phyloP scores from a whole-genome alignment of 1,140 invertebrate genomes.

The Brachionus rubens region DNA sequence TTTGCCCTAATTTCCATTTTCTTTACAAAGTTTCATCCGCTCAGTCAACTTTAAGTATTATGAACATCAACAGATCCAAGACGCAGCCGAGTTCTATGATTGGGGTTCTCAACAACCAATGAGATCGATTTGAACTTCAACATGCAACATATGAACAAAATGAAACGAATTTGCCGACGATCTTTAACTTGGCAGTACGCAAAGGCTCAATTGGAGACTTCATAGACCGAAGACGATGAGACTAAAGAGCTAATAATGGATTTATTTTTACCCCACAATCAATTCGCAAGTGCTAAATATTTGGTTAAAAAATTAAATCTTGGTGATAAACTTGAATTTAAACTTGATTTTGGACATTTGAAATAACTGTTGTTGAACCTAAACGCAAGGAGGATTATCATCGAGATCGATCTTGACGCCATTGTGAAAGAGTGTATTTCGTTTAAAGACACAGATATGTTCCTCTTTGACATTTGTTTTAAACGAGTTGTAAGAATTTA shows the following conservation, averaged over 20 bases:
- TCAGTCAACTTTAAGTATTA: constrained; percentile 21
- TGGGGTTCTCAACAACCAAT: neutral
- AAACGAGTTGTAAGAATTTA: constrained; percentile 25
- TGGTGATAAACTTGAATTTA: constrained; percentile 2
- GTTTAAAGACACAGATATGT: neutral
- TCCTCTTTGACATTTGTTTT: constrained; percentile 32
- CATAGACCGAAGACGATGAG: neutral
- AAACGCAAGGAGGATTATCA: constrained; percentile 21
- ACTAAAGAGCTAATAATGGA: constrained; percentile 19
- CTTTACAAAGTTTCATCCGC: no score
- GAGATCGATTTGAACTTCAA: neutral
- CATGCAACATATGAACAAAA: constrained; percentile 1
- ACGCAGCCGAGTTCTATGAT: constrained; percentile 4
- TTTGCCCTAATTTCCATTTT: no score
- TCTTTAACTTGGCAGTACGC: constrained; percentile 46
- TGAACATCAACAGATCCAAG: constrained; percentile 36
- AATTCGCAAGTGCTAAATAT: constrained; percentile 33
- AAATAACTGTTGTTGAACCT: constrained; percentile 12
- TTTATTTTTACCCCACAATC: constrained; percentile 17
- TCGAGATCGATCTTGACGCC: constrained; percentile 20
- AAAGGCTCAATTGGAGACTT: neutral
- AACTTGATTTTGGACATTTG: constrained; percentile 44
- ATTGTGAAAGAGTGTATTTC: constrained; percentile 40
- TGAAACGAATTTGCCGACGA: constrained; percentile 23
- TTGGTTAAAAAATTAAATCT: constrained; percentile 3